Conservation (phyloP, 2,113 vertebrate genomes). For the Upupa epops region DNA sequence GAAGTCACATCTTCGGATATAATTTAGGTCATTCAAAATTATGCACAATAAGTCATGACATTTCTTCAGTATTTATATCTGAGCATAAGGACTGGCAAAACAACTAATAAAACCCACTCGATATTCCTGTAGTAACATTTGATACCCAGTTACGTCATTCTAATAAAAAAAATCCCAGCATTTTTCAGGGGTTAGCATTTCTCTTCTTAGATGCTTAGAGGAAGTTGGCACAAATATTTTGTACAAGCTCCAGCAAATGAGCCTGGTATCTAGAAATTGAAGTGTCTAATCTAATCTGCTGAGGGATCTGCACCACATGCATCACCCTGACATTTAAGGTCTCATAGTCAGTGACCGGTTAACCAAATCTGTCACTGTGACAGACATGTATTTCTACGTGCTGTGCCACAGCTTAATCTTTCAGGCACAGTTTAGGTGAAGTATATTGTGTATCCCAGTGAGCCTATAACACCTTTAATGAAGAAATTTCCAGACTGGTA, state of each 20-base stretch:
- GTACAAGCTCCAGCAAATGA: constrained; percentile 28
- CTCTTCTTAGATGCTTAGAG: constrained; percentile 13
- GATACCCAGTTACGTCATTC: neutral
- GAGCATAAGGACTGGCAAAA: neutral
- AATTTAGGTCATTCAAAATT: neutral
- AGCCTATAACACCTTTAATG: neutral
- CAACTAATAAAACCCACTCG: neutral
- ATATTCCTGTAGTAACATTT: neutral
- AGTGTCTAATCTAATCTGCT: constrained; percentile 51
- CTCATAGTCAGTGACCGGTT: constrained; percentile 37
- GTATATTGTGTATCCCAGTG: neutral
- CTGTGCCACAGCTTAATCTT: constrained; percentile 41
- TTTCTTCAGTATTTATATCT: neutral
- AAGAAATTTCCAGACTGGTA: neutral
- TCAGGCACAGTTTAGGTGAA: neutral
- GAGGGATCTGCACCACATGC: constrained; percentile 37
- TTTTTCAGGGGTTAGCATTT: neutral
- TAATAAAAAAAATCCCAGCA: neutral
- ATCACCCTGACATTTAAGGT: constrained; percentile 53
- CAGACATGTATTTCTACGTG: constrained; percentile 30
- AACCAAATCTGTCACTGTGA: constrained; percentile 56
- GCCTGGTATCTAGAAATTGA: constrained; percentile 1
- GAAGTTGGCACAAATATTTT: constrained; percentile 30
- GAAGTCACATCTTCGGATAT: neutral
- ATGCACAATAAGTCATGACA: neutral